Conservation (phyloP, 2,113 vertebrate genomes). For the Pachyramphus minor region DNA sequence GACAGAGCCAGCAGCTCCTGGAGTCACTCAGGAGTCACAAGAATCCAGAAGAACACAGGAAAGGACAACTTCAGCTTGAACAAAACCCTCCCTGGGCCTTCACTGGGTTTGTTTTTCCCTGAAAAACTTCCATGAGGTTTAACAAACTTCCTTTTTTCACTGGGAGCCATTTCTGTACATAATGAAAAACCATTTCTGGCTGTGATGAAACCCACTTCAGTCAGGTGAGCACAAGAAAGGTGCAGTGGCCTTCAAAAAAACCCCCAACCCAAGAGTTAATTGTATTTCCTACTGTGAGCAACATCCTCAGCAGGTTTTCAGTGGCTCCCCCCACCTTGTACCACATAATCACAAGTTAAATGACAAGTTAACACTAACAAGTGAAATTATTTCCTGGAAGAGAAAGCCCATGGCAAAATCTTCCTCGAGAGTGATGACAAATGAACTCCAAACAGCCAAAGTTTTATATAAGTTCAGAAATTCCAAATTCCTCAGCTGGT, state of each 20-base stretch:
- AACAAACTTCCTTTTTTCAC: neutral
- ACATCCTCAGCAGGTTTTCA: neutral
- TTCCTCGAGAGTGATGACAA: neutral
- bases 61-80: neutral
- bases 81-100: neutral
- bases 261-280: neutral
- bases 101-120: neutral
- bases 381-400: neutral
- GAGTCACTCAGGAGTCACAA: neutral
- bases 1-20: neutral
- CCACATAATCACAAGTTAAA: neutral
- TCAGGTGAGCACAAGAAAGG: fast-evolving
- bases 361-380: neutral
- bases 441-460: neutral
- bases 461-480: neutral
- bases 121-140: neutral
- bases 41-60: neutral
- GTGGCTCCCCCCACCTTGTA: neutral
- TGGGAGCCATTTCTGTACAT: no score
- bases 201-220: neutral
- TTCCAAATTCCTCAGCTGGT: neutral
- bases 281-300: neutral
- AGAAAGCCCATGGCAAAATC: neutral
- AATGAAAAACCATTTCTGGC: no score
- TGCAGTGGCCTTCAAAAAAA: neutral